Conservation (phyloP, 2,113 vertebrate genomes). For the Pungitius pungitius region DNA sequence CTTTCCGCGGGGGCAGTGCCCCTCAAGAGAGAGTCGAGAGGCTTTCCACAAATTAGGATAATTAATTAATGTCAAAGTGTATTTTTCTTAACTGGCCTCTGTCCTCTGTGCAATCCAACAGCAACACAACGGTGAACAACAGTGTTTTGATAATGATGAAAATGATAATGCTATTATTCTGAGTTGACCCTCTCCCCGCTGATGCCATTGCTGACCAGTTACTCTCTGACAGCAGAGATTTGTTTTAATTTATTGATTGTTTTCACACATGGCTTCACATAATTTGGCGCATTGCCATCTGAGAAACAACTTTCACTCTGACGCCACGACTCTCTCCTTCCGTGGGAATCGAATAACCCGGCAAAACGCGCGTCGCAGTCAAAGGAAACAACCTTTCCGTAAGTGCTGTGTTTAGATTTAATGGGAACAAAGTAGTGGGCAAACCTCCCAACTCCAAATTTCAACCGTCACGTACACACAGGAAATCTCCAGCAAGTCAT, state of each 20-base stretch:
- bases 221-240: not conserved
- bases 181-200: not conserved
- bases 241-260: not conserved
- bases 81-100: not conserved
- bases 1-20: not conserved
- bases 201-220: not conserved
- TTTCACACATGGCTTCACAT: not conserved
- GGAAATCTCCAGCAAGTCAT: too few relatives aligned
- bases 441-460: too few relatives aligned
- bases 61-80: not conserved
- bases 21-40: not conserved
- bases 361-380: too few relatives aligned
- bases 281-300: not conserved
- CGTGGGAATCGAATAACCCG: too few relatives aligned
- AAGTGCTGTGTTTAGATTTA: too few relatives aligned
- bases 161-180: not conserved
- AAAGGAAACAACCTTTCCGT: too few relatives aligned
- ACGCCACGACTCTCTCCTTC: too few relatives aligned
- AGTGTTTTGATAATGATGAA: not conserved
- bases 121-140: not conserved
- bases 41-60: not conserved
- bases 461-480: too few relatives aligned
- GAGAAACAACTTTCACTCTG: not conserved
- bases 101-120: not conserved
- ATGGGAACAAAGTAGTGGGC: too few relatives aligned